These are phyloP conservation scores for Parambassis ranga DNA, from an alignment of 2,797 vertebrate species.

Conservation along the genomic window DNA sequence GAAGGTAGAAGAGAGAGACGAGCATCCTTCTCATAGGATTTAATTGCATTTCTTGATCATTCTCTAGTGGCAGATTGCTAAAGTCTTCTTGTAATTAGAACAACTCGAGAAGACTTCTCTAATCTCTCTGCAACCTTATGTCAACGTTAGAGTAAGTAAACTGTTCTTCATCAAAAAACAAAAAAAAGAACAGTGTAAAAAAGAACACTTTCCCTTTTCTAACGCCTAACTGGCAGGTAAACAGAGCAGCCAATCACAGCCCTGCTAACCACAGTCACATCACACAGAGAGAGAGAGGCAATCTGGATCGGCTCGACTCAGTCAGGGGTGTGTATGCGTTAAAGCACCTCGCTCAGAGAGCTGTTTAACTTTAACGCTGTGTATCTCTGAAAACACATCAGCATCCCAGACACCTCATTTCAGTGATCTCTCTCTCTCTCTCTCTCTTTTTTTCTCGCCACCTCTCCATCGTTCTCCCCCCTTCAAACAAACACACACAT, in stretches of 20 bases:
- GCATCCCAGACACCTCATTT: constrained; percentile 67
- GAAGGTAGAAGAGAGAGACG: neutral
- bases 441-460: neutral
- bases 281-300: constrained; percentile 18
- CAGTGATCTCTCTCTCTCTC: constrained; percentile 4
- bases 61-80: neutral
- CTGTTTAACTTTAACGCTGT: constrained; percentile 35
- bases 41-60: neutral
- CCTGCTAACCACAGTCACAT: constrained; percentile 11
- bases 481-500: constrained; percentile 14
- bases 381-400: constrained; percentile 54
- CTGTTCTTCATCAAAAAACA: neutral
- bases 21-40: neutral
- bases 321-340: constrained; percentile 16
- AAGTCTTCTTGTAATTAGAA: neutral
- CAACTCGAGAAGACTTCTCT: neutral
- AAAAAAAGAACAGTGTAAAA: neutral
- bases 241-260: constrained; percentile 38
- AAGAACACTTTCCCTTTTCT: neutral
- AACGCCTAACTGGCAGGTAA: constrained; percentile 3
- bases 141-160: neutral
- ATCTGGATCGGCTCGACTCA: constrained; percentile 28
- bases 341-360: constrained; percentile 24
- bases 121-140: neutral
- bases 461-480: constrained; percentile 9